Base-by-base conservation (phyloP, 2,113 vertebrate species). In the Seriola rivoliana region DNA sequence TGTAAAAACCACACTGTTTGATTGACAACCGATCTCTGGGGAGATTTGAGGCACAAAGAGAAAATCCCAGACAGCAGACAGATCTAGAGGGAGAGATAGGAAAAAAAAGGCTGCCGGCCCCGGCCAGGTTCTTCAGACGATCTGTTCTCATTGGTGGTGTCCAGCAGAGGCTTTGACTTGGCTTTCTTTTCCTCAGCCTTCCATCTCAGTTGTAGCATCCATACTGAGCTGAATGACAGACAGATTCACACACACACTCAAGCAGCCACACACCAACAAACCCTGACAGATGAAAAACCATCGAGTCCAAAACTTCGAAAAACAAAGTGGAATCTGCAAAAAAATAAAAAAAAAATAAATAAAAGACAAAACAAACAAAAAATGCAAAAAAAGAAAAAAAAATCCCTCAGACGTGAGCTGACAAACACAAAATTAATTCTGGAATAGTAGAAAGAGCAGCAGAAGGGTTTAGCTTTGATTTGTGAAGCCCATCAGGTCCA, bases 381-480 rank as follows among this genome's bases (percentile, higher is more conserved):
- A 50, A 4, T 32, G 17, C 25, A 64, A 16, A 17, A 29, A 36
- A 42, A 46, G 34, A 59, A 36, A 12, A 58, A 34, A 42, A 42
- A 38, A 5, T 25, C 34, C 58, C 50, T 81, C 36, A 76, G 60
- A 78, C 68, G 73, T 48, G 48, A 46, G 29, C 55, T 67, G 62
- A 87, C 63, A 76, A 84, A 82, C 25, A 44, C 40, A 40, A 50
- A 86, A 75, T 66, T 67, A 71, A 62, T 71, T 81, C 71, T 81
- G 76, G 48, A 76, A 34, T 12, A 34, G 59, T 19, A 64, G 42
- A 84, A 55, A 34, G 50, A 79, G 79, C 65, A 88, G 70, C 64
- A 79, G 66, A 88, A 8, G 63, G 70, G 25, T 85, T 89, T 60
- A 72, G 75, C 81, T 85, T 81, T 86, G 90, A 88, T 90, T 87